phyloP scores from a whole-genome alignment of 2,797 vertebrate genomes.

The Myoxocephalus aenaeus region DNA sequence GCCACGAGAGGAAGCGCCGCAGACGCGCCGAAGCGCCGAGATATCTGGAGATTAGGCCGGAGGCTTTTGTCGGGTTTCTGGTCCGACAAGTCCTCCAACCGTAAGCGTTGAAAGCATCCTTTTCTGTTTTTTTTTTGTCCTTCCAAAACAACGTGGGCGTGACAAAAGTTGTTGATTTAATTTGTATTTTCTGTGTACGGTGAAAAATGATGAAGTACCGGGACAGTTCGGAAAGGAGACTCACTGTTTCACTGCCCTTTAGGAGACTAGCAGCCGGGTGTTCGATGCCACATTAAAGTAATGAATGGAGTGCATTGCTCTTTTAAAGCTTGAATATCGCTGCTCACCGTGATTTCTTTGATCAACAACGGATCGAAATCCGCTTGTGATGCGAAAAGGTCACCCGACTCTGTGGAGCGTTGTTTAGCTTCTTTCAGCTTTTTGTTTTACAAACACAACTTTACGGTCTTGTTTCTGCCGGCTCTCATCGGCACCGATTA shows the following conservation, averaged over 20 bases:
- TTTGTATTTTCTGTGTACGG: too few relatives aligned
- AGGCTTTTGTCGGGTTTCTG: background rate
- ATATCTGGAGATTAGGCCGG: constrained; percentile 13
- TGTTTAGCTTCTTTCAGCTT: background rate
- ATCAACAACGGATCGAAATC: too few relatives aligned
- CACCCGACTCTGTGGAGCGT: background rate
- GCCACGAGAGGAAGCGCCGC: constrained; percentile 5
- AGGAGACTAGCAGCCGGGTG: too few relatives aligned
- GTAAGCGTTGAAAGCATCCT: background rate
- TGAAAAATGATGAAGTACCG: background rate
- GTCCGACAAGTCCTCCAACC: constrained; percentile 1
- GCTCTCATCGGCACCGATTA: too few relatives aligned
- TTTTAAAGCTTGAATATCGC: background rate
- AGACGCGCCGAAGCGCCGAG: constrained; percentile 1
- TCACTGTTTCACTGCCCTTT: background rate
- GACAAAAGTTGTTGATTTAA: too few relatives aligned
- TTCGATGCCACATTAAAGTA: too few relatives aligned
- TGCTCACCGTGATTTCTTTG: too few relatives aligned
- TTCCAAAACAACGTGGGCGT: too few relatives aligned
- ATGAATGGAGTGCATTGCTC: too few relatives aligned
- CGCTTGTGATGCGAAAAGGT: background rate
- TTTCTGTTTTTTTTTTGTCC: too few relatives aligned
- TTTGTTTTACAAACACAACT: too few relatives aligned
- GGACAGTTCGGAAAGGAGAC: background rate
- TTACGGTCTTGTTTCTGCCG: background rate